Conservation (phyloP, 2,888 invertebrate species). For the Lissocephala sabroskyi region DNA sequence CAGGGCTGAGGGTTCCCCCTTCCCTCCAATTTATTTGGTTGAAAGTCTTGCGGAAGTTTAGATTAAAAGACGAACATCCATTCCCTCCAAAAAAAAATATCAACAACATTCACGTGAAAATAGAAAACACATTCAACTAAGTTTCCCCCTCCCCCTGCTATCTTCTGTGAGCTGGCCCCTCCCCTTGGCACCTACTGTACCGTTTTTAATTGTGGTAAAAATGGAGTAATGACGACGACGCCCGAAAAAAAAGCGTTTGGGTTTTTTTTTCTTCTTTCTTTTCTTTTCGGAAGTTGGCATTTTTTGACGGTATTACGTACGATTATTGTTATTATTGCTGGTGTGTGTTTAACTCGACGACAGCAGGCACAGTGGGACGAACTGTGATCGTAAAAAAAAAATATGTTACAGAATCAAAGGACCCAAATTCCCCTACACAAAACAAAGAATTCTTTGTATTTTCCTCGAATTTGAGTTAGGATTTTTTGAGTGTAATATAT, state of each 20-base stretch:
- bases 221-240: constrained; percentile 21
- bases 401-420: too few relatives aligned
- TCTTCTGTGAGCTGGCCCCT: constrained; percentile 10
- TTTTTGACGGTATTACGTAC: constrained; percentile 48
- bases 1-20: constrained; percentile 20
- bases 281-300: constrained; percentile 50
- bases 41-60: constrained; percentile 35
- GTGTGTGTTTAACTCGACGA: too few relatives aligned
- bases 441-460: too few relatives aligned
- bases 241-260: neutral
- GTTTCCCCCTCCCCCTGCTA: neutral
- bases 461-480: too few relatives aligned
- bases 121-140: neutral
- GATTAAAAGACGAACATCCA: constrained; percentile 24
- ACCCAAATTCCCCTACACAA: too few relatives aligned
- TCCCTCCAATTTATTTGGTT: too few relatives aligned
- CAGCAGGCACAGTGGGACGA: too few relatives aligned
- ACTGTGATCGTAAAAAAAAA: too few relatives aligned
- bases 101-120: constrained; percentile 31
- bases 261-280: too few relatives aligned
- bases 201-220: constrained; percentile 46
- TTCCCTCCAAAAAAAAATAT: constrained; percentile 16
- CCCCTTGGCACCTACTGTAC: neutral
- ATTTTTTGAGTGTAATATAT: too few relatives aligned
- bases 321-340: constrained; percentile 51